phyloP scores from a whole-genome alignment of 2,797 vertebrate genomes.

The Pangasius larnaudii region DNA sequence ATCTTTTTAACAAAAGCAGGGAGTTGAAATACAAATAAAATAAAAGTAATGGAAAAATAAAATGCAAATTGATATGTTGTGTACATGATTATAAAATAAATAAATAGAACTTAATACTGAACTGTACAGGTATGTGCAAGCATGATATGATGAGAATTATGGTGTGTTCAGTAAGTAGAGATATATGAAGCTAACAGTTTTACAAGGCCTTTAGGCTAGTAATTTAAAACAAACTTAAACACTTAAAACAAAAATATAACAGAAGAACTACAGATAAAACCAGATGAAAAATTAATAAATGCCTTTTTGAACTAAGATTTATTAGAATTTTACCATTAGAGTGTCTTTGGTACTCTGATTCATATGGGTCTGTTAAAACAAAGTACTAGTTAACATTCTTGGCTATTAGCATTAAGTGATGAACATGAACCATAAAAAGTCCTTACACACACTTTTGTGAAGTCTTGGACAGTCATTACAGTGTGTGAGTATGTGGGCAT shows the following conservation, averaged over 20 bases:
- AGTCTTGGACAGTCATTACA: slow-evolving; percentile 13
- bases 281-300: not conserved
- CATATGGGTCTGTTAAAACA: not conserved
- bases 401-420: not conserved
- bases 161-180: not conserved
- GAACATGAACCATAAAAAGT: not conserved
- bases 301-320: not conserved
- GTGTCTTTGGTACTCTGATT: not conserved
- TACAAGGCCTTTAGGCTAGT: not conserved
- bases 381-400: not conserved
- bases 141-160: not conserved
- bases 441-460: slow-evolving; percentile 18
- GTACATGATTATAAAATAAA: not conserved
- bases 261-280: not conserved
- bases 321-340: not conserved
- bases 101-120: not conserved
- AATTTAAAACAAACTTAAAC: not conserved
- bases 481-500: slow-evolving; percentile 48
- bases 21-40: not conserved
- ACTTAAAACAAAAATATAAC: not conserved
- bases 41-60: not conserved
- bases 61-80: not conserved
- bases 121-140: not conserved
- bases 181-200: not conserved
- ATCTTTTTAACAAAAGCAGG: not conserved